Evolutionary conservation across 2,113 vertebrate species (phyloP).

Genomic region (Bostrychus sinensis): DNA sequence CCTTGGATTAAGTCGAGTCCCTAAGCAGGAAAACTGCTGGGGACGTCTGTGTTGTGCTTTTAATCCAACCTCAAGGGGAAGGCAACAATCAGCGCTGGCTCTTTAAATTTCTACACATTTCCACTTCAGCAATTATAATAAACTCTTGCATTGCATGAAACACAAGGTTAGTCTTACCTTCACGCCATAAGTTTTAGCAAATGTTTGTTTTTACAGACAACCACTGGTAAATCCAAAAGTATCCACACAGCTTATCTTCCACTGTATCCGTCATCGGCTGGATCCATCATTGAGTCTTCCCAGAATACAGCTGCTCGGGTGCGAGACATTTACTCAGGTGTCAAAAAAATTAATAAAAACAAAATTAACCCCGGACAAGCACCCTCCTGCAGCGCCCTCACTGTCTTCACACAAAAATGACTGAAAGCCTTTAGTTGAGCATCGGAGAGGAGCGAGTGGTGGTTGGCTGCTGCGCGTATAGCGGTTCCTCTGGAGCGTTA

Average conservation of each 20-base stretch:
- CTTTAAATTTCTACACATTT: background rate
- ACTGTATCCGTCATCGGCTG: constrained; percentile 44
- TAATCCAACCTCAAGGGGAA: background rate
- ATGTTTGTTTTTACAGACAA: constrained; percentile 53
- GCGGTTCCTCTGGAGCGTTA: constrained; percentile 59
- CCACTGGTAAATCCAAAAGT: constrained; percentile 68
- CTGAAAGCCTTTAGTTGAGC: constrained; percentile 5
- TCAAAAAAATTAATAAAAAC: background rate
- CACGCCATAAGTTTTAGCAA: constrained; percentile 79
- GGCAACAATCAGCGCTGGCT: background rate
- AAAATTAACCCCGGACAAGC: background rate
- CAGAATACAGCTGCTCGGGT: constrained; percentile 27
- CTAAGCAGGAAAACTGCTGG: background rate
- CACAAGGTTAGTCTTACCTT: constrained; percentile 70
- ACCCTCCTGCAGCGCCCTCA: background rate
- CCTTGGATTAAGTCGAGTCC: background rate
- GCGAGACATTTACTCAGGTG: constrained; percentile 38
- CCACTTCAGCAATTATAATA: background rate
- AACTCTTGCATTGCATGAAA: constrained; percentile 15
- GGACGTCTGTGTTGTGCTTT: background rate
- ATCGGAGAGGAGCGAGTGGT: background rate
- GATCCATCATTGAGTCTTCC: constrained; percentile 55
- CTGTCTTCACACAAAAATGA: background rate
- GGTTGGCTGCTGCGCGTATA: constrained; percentile 22
- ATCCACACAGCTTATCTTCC: constrained; percentile 52